Conservation (phyloP, 2,888 invertebrate genomes). For the Spisula subtruncata region DNA sequence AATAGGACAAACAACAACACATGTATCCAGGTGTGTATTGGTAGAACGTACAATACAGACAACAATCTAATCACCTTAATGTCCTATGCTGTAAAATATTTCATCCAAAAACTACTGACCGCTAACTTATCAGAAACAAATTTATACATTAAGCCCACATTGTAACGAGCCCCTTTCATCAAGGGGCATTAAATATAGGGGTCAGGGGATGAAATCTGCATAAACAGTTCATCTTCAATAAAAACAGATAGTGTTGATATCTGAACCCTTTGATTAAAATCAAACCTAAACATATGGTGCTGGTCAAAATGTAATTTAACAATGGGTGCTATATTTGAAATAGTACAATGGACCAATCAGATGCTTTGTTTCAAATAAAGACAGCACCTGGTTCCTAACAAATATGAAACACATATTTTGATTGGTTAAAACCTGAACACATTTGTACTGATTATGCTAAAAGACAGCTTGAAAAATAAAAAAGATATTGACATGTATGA, state of each 20-base stretch:
- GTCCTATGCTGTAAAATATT: neutral
- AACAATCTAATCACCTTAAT: neutral
- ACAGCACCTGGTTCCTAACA: conserved; percentile 51
- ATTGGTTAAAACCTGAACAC: conserved; percentile 60
- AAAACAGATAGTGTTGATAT: conserved; percentile 10
- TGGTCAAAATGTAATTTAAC: conserved; percentile 27
- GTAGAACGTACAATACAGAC: neutral
- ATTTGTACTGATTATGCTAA: conserved; percentile 62
- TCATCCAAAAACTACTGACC: neutral
- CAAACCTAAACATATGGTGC: conserved; percentile 29
- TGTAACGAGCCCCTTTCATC: neutral
- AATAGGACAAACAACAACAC: neutral
- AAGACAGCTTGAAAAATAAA: conserved; percentile 51
- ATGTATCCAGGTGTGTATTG: neutral
- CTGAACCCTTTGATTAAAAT: neutral
- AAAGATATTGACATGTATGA: neutral
- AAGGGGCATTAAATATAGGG: neutral
- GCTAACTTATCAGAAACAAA: neutral
- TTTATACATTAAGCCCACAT: neutral
- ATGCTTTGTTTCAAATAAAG: conserved; percentile 36
- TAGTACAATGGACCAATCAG: conserved; percentile 27
- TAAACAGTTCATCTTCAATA: conserved; percentile 37
- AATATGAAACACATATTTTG: conserved; percentile 42
- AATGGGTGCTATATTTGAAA: conserved; percentile 20
- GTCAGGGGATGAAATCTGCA: conserved; percentile 19